A percentile compares a stretch with the other conserved stretches of the same genome.
phyloP scores from a whole-genome alignment of 2,888 invertebrate genomes.

The Lasioglossum lativentre region DNA sequence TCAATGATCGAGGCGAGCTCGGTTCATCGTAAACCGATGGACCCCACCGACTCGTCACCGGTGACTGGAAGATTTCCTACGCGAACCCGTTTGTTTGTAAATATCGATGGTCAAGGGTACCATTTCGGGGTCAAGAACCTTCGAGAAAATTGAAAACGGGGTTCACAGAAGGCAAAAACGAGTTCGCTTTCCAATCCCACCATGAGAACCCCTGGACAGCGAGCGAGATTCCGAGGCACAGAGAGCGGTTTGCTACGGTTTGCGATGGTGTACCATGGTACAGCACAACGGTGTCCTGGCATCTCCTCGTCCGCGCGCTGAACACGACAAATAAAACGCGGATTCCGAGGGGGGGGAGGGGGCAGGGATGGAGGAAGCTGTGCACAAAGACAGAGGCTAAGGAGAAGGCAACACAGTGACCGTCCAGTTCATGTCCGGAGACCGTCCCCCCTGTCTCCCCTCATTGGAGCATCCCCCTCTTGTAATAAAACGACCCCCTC shows the following conservation, averaged over 20 bases:
- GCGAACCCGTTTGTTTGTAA: background rate
- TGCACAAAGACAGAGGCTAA: constrained; percentile 51
- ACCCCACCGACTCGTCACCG: constrained; percentile 29
- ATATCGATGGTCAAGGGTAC: constrained; percentile 15
- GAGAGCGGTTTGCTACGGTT: constrained; percentile 55
- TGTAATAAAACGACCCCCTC: constrained; percentile 73
- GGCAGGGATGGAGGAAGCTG: constrained; percentile 14
- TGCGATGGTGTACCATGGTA: constrained; percentile 63
- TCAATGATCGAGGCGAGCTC: constrained; percentile 9
- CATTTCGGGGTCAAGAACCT: too few relatives aligned
- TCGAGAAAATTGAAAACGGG: too few relatives aligned
- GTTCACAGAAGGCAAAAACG: too few relatives aligned
- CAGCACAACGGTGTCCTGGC: constrained; percentile 55
- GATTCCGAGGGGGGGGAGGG: constrained; percentile 21
- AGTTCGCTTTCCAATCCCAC: background rate
- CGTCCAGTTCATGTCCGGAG: constrained; percentile 58
- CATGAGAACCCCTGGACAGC: constrained; percentile 75
- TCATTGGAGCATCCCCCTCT: constrained; percentile 36
- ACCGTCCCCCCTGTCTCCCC: background rate
- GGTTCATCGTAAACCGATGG: constrained; percentile 1
- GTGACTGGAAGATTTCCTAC: constrained; percentile 30
- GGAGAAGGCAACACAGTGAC: constrained; percentile 51
- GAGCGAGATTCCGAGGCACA: constrained; percentile 75
- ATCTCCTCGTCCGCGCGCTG: constrained; percentile 56
- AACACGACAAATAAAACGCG: constrained; percentile 60